A percentile compares a stretch with the other conserved stretches of the same genome.
phyloP scores from a whole-genome alignment of 2,113 vertebrate species.

The Phycodurus eques region DNA sequence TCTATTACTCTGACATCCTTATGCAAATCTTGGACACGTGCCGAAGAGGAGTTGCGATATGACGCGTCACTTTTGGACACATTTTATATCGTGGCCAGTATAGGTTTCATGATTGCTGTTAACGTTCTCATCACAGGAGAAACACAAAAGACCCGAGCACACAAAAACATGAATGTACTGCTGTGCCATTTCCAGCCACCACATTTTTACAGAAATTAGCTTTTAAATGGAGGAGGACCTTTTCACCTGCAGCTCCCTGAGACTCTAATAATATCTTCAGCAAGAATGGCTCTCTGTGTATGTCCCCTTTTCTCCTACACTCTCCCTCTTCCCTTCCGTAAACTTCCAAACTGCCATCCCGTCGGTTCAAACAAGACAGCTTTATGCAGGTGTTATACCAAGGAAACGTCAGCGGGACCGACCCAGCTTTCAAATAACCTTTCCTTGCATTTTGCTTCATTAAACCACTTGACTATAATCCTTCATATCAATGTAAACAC shows the following conservation, averaged over 20 bases:
- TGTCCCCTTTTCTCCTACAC: constrained; percentile 21
- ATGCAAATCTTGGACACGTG: constrained; percentile 4
- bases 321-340: constrained; percentile 36
- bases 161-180: not conserved
- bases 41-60: constrained; percentile 11
- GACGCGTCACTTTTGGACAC: constrained; percentile 12
- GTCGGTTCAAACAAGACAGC: constrained; percentile 71
- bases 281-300: constrained; percentile 48
- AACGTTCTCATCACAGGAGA: not conserved
- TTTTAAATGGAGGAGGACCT: constrained; percentile 70
- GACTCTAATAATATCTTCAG: constrained; percentile 80
- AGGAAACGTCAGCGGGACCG: constrained; percentile 57
- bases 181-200: constrained; percentile 7
- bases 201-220: constrained; percentile 30
- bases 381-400: constrained; percentile 71
- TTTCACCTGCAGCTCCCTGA: constrained; percentile 93
- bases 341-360: constrained; percentile 37
- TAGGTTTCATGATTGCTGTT: constrained; percentile 35
- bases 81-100: constrained; percentile 28
- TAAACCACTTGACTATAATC: constrained; percentile 11
- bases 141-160: not conserved
- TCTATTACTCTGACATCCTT: constrained; percentile 13
- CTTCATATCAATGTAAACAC: not conserved
- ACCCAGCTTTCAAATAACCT: constrained; percentile 7
- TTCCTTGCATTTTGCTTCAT: constrained; percentile 26